phyloP scores from a whole-genome alignment of 2,113 vertebrate species.

The Egretta garzetta region DNA sequence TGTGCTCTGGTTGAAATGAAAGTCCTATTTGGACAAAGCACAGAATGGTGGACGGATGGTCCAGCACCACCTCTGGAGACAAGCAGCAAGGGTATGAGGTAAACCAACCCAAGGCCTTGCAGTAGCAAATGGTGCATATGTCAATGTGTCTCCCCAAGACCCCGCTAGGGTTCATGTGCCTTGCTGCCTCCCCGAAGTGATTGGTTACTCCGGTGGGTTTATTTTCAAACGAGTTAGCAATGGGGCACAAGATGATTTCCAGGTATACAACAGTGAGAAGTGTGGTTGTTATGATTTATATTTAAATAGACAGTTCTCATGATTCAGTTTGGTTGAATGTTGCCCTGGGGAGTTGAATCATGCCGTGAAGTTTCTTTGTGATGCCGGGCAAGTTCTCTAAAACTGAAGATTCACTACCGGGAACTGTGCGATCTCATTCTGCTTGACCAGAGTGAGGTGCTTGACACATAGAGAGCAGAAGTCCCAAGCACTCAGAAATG shows the following conservation, averaged over 20 bases:
- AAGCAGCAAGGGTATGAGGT: background rate
- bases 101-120: background rate
- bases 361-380: background rate
- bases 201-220: background rate
- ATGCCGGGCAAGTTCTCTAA: background rate
- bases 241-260: background rate
- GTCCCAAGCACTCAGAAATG: background rate
- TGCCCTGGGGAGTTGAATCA: background rate
- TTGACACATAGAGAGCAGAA: background rate
- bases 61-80: background rate
- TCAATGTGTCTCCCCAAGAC: fast-evolving
- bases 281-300: background rate
- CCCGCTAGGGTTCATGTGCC: background rate
- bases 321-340: background rate
- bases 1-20: background rate
- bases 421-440: background rate
- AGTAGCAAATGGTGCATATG: background rate
- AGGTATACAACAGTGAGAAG: background rate
- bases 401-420: background rate
- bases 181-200: background rate
- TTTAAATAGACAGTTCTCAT: background rate
- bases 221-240: background rate
- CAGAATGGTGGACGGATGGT: background rate
- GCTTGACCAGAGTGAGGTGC: background rate
- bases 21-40: background rate